These are phyloP conservation scores for Limosa lapponica DNA, from an alignment of 2,797 vertebrate species.

Conservation along the genomic window DNA sequence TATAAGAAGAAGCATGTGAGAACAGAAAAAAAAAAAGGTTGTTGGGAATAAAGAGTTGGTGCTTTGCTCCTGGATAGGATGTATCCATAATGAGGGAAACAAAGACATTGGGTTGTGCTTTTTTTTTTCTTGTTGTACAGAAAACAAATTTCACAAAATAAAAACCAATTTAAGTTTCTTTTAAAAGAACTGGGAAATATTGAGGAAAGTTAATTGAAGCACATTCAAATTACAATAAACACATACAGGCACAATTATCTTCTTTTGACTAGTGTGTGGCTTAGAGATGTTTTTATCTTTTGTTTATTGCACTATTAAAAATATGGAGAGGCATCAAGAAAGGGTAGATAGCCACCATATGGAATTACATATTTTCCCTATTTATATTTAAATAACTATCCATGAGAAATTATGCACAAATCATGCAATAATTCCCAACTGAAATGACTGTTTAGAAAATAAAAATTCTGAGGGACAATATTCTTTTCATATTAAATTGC, in stretches of 20 bases:
- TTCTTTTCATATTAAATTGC: conserved; percentile 84
- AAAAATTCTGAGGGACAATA: conserved; percentile 73
- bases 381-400: conserved; percentile 87
- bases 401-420: conserved; percentile 82
- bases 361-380: conserved; percentile 80
- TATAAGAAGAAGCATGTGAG: conserved; percentile 6
- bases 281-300: conserved; percentile 95
- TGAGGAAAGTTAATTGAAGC: conserved; percentile 91
- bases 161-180: conserved; percentile 82
- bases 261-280: conserved; percentile 93
- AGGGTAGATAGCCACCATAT: conserved; percentile 75
- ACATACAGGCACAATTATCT: conserved; percentile 94
- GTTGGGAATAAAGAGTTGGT: conserved; percentile 37
- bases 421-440: conserved; percentile 79
- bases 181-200: conserved; percentile 79
- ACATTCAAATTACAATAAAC: conserved; percentile 91
- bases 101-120: conserved; percentile 30
- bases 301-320: conserved; percentile 90
- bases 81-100: conserved; percentile 78
- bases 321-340: conserved; percentile 74
- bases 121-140: conserved; percentile 52
- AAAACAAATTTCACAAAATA: conserved; percentile 79
- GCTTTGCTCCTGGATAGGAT: conserved; percentile 41
- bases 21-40: not conserved
- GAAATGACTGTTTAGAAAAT: conserved; percentile 83